Evolutionary conservation across 2,797 vertebrate species (phyloP), one percentile per base, ranked within the genome.

Genomic region (Manis crassicaudata): DNA sequence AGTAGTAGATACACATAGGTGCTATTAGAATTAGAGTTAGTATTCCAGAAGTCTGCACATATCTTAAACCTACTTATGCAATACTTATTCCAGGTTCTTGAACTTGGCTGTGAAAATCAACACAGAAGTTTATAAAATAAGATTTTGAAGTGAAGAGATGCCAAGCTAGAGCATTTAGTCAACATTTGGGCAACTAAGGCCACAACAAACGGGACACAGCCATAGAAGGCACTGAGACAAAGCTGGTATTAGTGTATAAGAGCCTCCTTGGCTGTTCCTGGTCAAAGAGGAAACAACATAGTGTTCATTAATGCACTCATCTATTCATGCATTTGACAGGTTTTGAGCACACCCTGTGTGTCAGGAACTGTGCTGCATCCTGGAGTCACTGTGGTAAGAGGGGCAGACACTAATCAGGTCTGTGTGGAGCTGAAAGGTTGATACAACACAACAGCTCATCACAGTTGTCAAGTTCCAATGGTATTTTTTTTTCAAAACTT

Each of bases 371-470:
- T 18, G 32, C 35, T 62, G 52, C 43, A 13, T 56, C 35, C 60
- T 25, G 32, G 7, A 50, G 43, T 56, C 10, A 0, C 10, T 40
- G 16, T 32, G 18, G 21, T 32, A 25, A 32, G 58, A 0, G 1
- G 73, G 11, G 20, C 13, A 52, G 62, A 60, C 9, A 20, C 32
- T 75, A 18, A 16, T 40, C 7, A 58, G 20, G 0, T 40, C n/a
- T 70, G 21, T 25, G n/a, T 43, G 21, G 65, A 77, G 8, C 23
- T 85, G 20, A 73, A 23, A 54, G 17, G 13, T 27, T 82, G 8
- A 10, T 40, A 3, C 23, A 76, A 68, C 32, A 68, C 50, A 89
- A 8, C 2, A 58, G 9, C 0, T 73, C 72, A 25, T 11, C 17
- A 56, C 6, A 84, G 32, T 32, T 46, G 7, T 23, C 35, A 93